These are phyloP conservation scores for Drosophila novamexicana DNA, from an alignment of 1,140 invertebrate genomes.

Conservation along the genomic window DNA sequence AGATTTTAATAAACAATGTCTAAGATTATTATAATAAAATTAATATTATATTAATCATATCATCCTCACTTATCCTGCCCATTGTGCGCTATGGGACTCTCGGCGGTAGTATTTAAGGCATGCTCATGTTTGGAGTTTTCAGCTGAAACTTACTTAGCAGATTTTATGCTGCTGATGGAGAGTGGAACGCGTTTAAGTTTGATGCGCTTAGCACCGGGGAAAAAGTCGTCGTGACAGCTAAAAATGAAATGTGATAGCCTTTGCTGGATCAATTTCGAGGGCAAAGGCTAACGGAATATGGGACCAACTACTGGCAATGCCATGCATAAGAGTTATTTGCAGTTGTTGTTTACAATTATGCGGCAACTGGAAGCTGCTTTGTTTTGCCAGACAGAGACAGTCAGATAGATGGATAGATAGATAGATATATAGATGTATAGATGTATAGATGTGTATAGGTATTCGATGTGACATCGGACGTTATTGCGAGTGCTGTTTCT, in stretches of 20 bases:
- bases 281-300: too few relatives aligned
- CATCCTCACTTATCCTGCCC: neutral
- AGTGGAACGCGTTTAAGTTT: slow-evolving; percentile 21
- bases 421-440: neutral
- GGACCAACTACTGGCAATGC: neutral
- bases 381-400: slow-evolving; percentile 28
- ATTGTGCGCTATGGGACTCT: slow-evolving; percentile 2
- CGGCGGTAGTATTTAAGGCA: slow-evolving; percentile 6
- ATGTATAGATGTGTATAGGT: neutral
- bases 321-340: slow-evolving; percentile 58
- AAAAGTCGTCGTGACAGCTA: slow-evolving; percentile 30
- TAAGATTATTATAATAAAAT: too few relatives aligned
- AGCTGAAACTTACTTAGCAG: slow-evolving; percentile 28
- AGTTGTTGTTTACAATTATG: slow-evolving; percentile 71
- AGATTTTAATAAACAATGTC: too few relatives aligned
- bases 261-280: neutral
- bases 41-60: too few relatives aligned
- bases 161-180: slow-evolving; percentile 2
- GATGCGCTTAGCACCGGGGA: slow-evolving; percentile 13
- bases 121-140: neutral
- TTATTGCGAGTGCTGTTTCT: slow-evolving; percentile 40
- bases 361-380: slow-evolving; percentile 58
- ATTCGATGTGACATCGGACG: slow-evolving; percentile 22
- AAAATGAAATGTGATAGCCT: slow-evolving; percentile 41
- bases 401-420: neutral